These are phyloP conservation scores for Drosophila pseudoananassae DNA, from an alignment of 1,140 invertebrate species.

Conservation along the genomic window DNA sequence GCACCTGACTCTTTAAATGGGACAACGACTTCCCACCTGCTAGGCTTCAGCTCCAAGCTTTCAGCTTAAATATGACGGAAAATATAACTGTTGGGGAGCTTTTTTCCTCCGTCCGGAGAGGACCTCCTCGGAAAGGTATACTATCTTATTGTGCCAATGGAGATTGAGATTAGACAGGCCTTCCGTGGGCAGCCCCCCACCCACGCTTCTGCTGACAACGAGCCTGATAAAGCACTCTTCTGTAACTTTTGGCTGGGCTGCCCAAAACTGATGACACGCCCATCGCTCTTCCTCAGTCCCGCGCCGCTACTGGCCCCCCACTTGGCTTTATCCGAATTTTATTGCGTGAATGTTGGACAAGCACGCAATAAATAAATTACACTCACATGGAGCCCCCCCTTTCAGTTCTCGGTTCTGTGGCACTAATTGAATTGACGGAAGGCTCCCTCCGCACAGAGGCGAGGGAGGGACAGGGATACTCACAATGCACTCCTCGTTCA, in stretches of 20 bases:
- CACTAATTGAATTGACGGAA: conserved; percentile 63
- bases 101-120: too few relatives aligned
- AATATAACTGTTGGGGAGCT: too few relatives aligned
- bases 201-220: conserved; percentile 21
- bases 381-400: conserved; percentile 63
- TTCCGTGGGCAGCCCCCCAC: neutral
- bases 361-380: conserved; percentile 83
- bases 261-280: conserved; percentile 39
- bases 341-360: conserved; percentile 59
- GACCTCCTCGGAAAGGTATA: neutral
- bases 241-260: conserved; percentile 16
- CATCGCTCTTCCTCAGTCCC: conserved; percentile 23
- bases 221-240: conserved; percentile 31
- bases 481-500: conserved; percentile 95
- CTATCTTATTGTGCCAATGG: neutral
- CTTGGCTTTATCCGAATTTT: conserved; percentile 8
- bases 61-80: too few relatives aligned
- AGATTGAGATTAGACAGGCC: conserved; percentile 31
- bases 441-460: neutral
- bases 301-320: neutral
- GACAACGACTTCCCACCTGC: too few relatives aligned
- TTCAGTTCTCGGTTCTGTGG: conserved; percentile 27
- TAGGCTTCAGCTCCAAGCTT: too few relatives aligned
- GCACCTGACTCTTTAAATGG: too few relatives aligned
- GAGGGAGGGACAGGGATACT: conserved; percentile 79